Evolutionary conservation across 2,113 vertebrate genomes (phyloP).

Genomic region (Megaleporinus macrocephalus): DNA sequence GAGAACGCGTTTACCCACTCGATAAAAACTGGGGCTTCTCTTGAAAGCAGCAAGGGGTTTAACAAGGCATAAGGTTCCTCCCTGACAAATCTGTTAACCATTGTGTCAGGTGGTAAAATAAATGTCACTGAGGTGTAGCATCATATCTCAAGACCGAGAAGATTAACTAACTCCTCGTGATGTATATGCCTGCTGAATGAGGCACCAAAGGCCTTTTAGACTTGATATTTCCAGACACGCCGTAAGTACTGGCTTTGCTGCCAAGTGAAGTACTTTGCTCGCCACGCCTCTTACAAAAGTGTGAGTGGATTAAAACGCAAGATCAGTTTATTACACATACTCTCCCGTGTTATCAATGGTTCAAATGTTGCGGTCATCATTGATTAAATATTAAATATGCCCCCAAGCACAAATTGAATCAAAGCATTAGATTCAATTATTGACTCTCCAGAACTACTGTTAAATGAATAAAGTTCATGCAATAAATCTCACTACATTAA

Average conservation of each 20-base stretch:
- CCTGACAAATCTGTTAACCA: conserved; percentile 33
- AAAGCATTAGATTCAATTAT: conserved; percentile 53
- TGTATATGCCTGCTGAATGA: conserved; percentile 12
- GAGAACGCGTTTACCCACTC: conserved; percentile 38
- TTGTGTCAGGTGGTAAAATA: conserved; percentile 29
- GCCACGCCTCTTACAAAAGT: neutral
- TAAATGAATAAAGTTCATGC: conserved; percentile 56
- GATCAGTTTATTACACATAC: neutral
- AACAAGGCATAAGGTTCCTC: conserved; percentile 28
- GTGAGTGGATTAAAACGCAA: conserved; percentile 3
- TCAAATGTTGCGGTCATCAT: conserved; percentile 11
- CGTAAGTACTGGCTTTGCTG: conserved; percentile 12
- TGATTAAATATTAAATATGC: conserved; percentile 61
- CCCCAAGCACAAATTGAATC: conserved; percentile 55
- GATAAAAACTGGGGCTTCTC: conserved; percentile 33
- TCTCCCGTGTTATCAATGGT: neutral
- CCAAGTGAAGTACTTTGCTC: neutral
- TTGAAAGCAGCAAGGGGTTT: conserved; percentile 36
- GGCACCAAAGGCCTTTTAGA: neutral
- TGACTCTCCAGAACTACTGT: conserved; percentile 51
- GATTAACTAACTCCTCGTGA: conserved; percentile 4
- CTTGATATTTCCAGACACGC: conserved; percentile 8
- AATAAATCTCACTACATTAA: neutral
- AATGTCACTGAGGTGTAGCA: conserved; percentile 14
- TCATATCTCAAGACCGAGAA: conserved; percentile 42